Base-by-base conservation (phyloP, 2,797 vertebrate species). In the Garrulus glandarius region DNA sequence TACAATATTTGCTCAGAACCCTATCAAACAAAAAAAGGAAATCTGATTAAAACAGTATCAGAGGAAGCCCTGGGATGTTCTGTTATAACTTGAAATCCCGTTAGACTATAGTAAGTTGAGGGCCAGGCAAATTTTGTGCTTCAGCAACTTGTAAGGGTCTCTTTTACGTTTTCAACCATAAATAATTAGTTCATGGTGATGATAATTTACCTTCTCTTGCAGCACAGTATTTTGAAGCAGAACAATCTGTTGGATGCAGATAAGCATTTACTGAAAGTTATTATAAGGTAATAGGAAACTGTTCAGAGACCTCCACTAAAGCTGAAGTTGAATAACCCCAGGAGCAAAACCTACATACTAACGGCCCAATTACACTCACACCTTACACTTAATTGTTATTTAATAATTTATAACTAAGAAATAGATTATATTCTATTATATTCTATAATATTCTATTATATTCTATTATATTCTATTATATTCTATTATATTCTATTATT, bases 161-260 rank as follows among this genome's bases (percentile, higher is more conserved):
- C 72, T 94, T 20, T 77, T 63, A 82, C 36, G 37, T 89, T 94
- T 93, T 84, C 89, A 85, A 14, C 75, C 39, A 57, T 64, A 91
- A 93, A 94, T 93, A 94, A 94, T 96, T 93, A 94, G 84, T 74
- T 92, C 36, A 30, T 43, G 75, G 63, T 84, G 91, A 65, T 17
- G 60, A 92, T 74, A 61, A 53, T 69, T 89, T 61, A 89, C 79
- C 55, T 61, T 80, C 75, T 92, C 75, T 83, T 83, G 74, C 70
- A 77, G 52, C 46, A 53, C 24, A 53, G 37, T 44, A 30, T 71
- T 53, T 57, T 91, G 89, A 87, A 96, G 87, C 83, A 78, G 65
- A 95, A 37, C 75, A 93, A 74, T 93, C 94, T 97, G 94, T 46
- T 83, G 95, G 92, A 84, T 93, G 60, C 81, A 96, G 96, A 97